Evolutionary conservation across 2,113 vertebrate genomes (phyloP), one percentile per base, ranked within the genome.

Genomic region (Dunckerocampus dactyliophorus): DNA sequence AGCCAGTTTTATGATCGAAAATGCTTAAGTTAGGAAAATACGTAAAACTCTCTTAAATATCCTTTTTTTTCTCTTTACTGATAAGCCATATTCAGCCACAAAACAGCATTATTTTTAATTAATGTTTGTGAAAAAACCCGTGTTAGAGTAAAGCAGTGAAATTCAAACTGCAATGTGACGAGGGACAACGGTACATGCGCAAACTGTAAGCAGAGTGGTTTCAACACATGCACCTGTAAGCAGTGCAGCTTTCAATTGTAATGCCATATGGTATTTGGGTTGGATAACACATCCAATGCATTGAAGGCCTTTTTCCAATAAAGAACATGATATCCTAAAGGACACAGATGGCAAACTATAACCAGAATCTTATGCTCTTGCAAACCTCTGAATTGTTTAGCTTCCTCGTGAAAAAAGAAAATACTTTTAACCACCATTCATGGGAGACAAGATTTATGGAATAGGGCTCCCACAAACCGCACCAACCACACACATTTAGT

Each of bases 151-250:
- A 28, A 28, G 24, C 24, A 3, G 24, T 28, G 24, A 28, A 28
- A 28, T 28, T 28, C 24, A 28, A 28, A 28, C 37, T 9, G 31
- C 60, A 52, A 28, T 28, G 2, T 28, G 24, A 5, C 24, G 5
- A 28, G 2, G 24, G 24, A 28, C 5, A n/a, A n/a, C n/a, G n/a
- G n/a, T 59, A 54, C 59, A 51, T 51, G 62, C 45, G 10, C 39
- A 59, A 37, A 37, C 4, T 9, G 4, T 37, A n/a, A n/a, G 24
- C 37, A 11, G 9, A 2, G 8, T 39, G 3, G 37, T 39, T 62
- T 3, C 62, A 47, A 47, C 22, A 50, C 28, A 31, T 56, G 39
- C 53, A 73, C 21, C 48, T 39, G 34, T 63, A 49, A 67, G 46
- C 39, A 46, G 58, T 43, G 9, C 3, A 54, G 19, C 53, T 64